Base-by-base conservation (phyloP, 2,888 invertebrate genomes). In the Hipparchia semele region DNA sequence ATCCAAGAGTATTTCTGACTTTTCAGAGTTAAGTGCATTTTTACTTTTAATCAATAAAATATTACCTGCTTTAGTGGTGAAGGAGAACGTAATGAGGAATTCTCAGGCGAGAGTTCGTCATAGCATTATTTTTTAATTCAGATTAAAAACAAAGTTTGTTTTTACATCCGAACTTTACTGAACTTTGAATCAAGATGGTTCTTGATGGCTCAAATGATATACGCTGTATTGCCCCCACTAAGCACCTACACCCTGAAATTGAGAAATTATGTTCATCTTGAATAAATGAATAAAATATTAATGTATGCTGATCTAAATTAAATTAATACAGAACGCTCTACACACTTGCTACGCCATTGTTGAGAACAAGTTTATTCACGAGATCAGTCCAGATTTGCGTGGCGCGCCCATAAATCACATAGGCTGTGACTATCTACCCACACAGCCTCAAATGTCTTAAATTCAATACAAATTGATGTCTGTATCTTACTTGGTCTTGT, bases 341-440 rank as follows among this genome's bases (percentile, higher is more conserved):
- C 56, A 67, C 67, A 49, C 68, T 60, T 68, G 61, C 69, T 51
- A 33, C 33, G 54, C 54, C 51, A 69, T 69, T 49, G 60, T 61
- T 53, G 12, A 9, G 53, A 69, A 69, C 69, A 69, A 69, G 69
- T 69, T 69, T 69, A 69, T 69, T 69, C 66, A 53, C 39, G 33
- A 74, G 71, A 74, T 71, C 68, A 49, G 59, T 68, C 62, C 68
- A 68, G 73, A 74, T 74, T 74, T 74, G 68, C 64, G 71, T 60
- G 64, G 39, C 56, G 56, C 46, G 68, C 53, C 58, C 68, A 71
- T 71, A 74, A 74, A 74, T 74, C 75, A 72, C 73, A 65, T 68
- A 54, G 53, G 53, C 68, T 68, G 51, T 45, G 64, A 59, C 68
- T 74, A 68, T 74, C 71, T 53, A 33, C 73, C 73, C 68, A 74